Evolutionary conservation across 2,888 invertebrate genomes (phyloP).

Genomic region (Drosophila vallismaia): DNA sequence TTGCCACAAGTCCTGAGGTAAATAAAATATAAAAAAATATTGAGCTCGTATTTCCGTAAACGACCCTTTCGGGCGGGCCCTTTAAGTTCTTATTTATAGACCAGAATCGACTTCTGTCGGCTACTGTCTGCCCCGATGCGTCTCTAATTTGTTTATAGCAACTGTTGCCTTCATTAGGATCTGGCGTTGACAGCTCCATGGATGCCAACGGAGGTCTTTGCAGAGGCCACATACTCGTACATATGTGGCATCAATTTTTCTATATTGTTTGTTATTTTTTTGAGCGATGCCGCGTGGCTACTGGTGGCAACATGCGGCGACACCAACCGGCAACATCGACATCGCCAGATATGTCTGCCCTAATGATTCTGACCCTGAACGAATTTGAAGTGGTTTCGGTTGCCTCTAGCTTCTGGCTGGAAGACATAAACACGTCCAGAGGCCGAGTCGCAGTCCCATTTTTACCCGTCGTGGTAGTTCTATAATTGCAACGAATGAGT

Average conservation of each 20-base stretch:
- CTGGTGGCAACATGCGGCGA: slow-evolving; percentile 50
- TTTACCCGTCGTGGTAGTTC: slow-evolving; percentile 44
- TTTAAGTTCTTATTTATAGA: slow-evolving; percentile 25
- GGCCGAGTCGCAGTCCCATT: slow-evolving; percentile 2
- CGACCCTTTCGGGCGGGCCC: slow-evolving; percentile 25
- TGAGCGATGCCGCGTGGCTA: slow-evolving; percentile 58
- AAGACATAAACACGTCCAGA: slow-evolving; percentile 59
- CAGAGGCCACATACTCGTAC: slow-evolving; percentile 9
- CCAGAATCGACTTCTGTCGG: slow-evolving; percentile 13
- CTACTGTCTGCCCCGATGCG: slow-evolving; percentile 48
- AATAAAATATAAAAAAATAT: slow-evolving; percentile 24
- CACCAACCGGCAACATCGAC: slow-evolving; percentile 25
- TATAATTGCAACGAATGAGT: slow-evolving; percentile 51
- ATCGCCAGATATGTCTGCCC: slow-evolving; percentile 35
- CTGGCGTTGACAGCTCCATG: slow-evolving; percentile 68
- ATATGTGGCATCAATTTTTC: slow-evolving; percentile 36
- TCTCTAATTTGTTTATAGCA: slow-evolving; percentile 75
- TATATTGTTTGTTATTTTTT: slow-evolving; percentile 25
- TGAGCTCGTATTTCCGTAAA: slow-evolving; percentile 35
- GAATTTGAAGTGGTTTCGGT: slow-evolving; percentile 74
- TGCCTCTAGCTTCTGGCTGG: slow-evolving; percentile 19
- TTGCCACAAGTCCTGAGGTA: slow-evolving; percentile 25
- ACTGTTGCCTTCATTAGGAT: slow-evolving; percentile 71
- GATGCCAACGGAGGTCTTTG: slow-evolving; percentile 64
- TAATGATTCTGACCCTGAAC: slow-evolving; percentile 79